These are phyloP conservation scores for Noctua janthe DNA, from an alignment of 2,888 invertebrate genomes.

Conservation along the genomic window DNA sequence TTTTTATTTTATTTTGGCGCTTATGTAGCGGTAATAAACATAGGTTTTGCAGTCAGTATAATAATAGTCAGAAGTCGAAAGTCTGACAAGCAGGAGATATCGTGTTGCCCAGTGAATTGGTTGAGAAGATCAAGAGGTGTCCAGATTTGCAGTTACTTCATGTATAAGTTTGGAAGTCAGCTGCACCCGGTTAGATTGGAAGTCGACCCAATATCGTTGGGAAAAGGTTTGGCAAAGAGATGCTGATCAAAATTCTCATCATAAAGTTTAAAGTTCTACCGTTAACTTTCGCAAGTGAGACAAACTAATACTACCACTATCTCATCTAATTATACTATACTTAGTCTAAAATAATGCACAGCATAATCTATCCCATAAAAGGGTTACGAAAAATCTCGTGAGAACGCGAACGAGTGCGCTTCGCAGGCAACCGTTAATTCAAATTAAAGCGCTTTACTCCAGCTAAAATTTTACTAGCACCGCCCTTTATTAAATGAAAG, in stretches of 20 bases:
- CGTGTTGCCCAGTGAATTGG: too few relatives aligned
- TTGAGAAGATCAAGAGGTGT: too few relatives aligned
- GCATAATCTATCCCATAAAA: conserved; percentile 38
- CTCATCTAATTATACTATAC: conserved; percentile 32
- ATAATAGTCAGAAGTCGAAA: too few relatives aligned
- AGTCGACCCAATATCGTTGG: background rate
- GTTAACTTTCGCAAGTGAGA: background rate
- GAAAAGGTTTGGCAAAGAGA: background rate
- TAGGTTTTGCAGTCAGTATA: too few relatives aligned
- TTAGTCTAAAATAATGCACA: conserved; percentile 49
- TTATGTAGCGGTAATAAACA: too few relatives aligned
- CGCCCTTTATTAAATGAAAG: conserved; percentile 63
- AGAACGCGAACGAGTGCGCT: conserved; percentile 51
- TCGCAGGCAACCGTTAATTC: conserved; percentile 57
- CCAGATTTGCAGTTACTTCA: too few relatives aligned
- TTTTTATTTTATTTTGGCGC: too few relatives aligned
- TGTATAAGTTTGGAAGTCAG: too few relatives aligned
- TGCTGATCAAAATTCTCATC: background rate
- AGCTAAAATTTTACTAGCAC: conserved; percentile 62
- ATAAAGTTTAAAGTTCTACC: background rate
- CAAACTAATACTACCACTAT: conserved; percentile 23
- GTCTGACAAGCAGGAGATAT: too few relatives aligned
- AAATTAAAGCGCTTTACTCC: conserved; percentile 61
- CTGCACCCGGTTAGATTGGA: background rate
- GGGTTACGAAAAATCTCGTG: conserved; percentile 60